Evolutionary conservation across 1,140 invertebrate genomes (phyloP).

Genomic region (Neodiprion fabricii): DNA sequence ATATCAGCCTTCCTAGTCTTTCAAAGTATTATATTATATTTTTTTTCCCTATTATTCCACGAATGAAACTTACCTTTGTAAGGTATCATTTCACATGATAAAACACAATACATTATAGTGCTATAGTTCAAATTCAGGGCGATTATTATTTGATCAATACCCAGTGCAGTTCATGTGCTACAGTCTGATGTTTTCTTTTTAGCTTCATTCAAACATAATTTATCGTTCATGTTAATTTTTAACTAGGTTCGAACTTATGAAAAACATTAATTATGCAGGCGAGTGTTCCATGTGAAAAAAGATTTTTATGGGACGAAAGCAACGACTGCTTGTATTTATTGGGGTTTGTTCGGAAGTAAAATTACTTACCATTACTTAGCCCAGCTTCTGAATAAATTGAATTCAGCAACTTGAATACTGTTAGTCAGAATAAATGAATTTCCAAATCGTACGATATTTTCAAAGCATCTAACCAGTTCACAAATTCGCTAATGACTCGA

Average conservation of each 20-base stretch:
- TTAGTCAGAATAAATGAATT: too few species aligned
- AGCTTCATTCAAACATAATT: not conserved
- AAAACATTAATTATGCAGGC: not conserved
- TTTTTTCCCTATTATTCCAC: too few species aligned
- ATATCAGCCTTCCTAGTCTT: too few species aligned
- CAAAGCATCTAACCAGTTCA: too few species aligned
- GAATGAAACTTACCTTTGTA: too few species aligned
- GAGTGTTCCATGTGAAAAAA: constrained; percentile 30
- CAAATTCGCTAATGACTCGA: too few species aligned
- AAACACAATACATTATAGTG: too few species aligned
- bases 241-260: too few species aligned
- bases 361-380: constrained; percentile 42
- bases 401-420: constrained; percentile 35
- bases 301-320: constrained; percentile 63
- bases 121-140: too few species aligned
- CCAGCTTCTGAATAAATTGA: constrained; percentile 56
- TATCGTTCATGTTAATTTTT: not conserved
- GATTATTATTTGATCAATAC: not conserved
- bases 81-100: too few species aligned
- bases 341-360: constrained; percentile 49
- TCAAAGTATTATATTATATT: too few species aligned
- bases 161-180: not conserved
- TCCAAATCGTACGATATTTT: too few species aligned
- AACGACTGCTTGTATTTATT: constrained; percentile 50
- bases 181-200: not conserved